Base-by-base conservation (phyloP, 2,888 invertebrate genomes). In the Emmelina monodactyla region DNA sequence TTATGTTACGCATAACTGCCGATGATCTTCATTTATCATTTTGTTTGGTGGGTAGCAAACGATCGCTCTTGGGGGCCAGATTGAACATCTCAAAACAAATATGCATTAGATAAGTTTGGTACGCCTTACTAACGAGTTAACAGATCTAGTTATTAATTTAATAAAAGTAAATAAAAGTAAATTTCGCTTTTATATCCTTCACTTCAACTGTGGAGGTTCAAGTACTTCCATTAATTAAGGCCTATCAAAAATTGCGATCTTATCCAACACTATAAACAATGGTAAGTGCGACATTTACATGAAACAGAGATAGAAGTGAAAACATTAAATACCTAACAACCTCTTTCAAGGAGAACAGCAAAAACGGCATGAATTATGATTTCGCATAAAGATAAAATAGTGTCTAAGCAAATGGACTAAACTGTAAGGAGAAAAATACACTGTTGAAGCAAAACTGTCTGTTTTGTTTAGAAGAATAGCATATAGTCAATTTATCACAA, bases 311-410 rank as follows among this genome's bases (percentile, higher is more conserved):
- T 63, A 59, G 53, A 55, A 57, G 55, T 53, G 59, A 62, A 57
- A 63, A 68, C 61, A 65, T 67, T 64, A 64, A 67, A 66, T 63
- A 69, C 62, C 62, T 62, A 64, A 63, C 58, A 62, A 59, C 53
- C 54, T 60, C 53, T 50, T 47, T 53, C 47, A 46, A 53, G 51
- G 58, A 57, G 59, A 59, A 50, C 53, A 58, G 64, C 66, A 70
- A 69, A 68, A 75, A 70, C 64, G 66, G 61, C 53, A 70, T 72
- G 73, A 75, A 71, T 71, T 75, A 75, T 70, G 76, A 73, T 75
- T 72, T 69, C 71, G 55, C 70, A 71, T 75, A 71, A 75, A 75
- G 72, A 75, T 76, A 76, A 75, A 72, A 72, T 69, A 76, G 67
- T 73, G 71, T 68, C 68, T 70, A 69, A 71, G 70, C 67, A 58